Evolutionary conservation across 2,113 vertebrate genomes (phyloP).

Genomic region (Onychostoma macrolepis): DNA sequence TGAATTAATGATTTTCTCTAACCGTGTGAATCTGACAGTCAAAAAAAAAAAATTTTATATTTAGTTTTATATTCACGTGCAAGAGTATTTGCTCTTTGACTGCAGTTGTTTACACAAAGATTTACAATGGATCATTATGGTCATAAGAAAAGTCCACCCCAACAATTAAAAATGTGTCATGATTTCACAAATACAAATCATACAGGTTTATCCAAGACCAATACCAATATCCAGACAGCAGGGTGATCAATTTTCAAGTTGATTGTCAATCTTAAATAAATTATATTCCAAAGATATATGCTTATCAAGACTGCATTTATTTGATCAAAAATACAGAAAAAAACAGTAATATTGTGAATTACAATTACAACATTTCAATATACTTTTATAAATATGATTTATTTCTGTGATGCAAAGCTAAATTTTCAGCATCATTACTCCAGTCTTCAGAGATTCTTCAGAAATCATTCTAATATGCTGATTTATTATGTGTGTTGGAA

Average conservation of each 20-base stretch:
- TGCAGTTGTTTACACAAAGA: not conserved
- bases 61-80: not conserved
- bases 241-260: too few species aligned
- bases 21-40: not conserved
- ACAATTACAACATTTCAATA: not conserved
- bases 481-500: not conserved
- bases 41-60: not conserved
- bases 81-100: not conserved
- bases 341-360: not conserved
- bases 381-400: not conserved
- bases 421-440: not conserved
- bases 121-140: not conserved
- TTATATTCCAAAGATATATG: not conserved
- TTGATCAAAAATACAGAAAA: not conserved
- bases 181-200: too few species aligned
- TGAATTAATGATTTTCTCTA: constrained; percentile 30
- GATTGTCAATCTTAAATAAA: too few species aligned
- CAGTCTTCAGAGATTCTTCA: not conserved
- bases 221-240: too few species aligned
- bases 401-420: not conserved
- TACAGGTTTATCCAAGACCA: too few species aligned
- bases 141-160: not conserved
- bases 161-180: too few species aligned
- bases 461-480: not conserved
- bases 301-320: not conserved